Conservation (phyloP, 2,888 invertebrate species). For the Chrysina gloriosa region DNA sequence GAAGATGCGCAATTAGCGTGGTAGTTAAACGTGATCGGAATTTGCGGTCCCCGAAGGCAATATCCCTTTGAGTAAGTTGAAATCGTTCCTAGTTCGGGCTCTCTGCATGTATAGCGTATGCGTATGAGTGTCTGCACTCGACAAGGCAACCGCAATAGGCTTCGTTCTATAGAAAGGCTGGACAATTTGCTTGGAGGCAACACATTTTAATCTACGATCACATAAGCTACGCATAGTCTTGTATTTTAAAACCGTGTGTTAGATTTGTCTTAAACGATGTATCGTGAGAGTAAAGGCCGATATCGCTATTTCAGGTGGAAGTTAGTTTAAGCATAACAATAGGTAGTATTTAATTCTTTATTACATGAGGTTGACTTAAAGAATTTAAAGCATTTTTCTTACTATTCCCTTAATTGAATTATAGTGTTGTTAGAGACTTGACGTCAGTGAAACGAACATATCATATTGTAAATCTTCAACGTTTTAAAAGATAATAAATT, state of each 20-base stretch:
- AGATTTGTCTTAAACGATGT: background rate
- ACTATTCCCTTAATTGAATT: too few relatives aligned
- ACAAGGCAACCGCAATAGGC: background rate
- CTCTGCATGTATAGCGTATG: background rate
- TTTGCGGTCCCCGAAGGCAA: conserved; percentile 43
- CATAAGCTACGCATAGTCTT: background rate
- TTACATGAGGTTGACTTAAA: too few relatives aligned
- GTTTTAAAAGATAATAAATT: too few relatives aligned
- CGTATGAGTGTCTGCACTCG: background rate
- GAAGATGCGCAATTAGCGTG: conserved; percentile 64
- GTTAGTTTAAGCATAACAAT: background rate
- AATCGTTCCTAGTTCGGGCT: conserved; percentile 12
- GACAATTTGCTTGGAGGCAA: conserved; percentile 3
- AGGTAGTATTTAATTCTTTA: background rate
- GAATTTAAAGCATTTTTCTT: too few relatives aligned
- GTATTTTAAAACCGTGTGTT: background rate
- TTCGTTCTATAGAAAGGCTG: background rate
- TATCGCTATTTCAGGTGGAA: background rate
- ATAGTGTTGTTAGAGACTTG: too few relatives aligned
- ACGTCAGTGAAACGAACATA: too few relatives aligned
- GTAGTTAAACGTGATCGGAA: conserved; percentile 62
- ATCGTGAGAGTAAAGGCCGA: background rate
- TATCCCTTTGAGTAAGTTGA: conserved; percentile 29
- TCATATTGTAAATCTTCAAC: too few relatives aligned
- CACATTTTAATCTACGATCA: background rate